A percentile compares a stretch with the other conserved stretches of the same genome.
Conservation (phyloP, 1,140 invertebrate genomes). For the Helicoverpa zea region DNA sequence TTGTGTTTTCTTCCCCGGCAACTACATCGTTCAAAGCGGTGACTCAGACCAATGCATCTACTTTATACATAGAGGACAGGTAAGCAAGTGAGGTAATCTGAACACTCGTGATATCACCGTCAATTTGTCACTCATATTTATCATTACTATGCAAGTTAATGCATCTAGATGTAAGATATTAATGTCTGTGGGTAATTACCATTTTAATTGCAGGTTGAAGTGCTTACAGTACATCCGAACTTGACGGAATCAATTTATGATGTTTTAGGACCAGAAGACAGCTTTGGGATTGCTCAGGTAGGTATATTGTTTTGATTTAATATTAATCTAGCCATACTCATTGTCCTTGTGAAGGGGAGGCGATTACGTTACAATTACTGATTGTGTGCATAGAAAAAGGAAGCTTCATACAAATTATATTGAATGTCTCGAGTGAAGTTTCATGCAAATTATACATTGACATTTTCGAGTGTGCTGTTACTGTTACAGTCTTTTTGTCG, state of each 20-base stretch:
- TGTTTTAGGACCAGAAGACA: slow-evolving; percentile 81
- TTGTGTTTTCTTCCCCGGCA: slow-evolving; percentile 83
- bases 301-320: slow-evolving; percentile 17
- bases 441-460: too few species aligned
- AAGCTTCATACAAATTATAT: too few species aligned
- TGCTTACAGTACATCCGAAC: slow-evolving; percentile 83
- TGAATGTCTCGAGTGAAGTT: too few species aligned
- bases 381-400: too few species aligned
- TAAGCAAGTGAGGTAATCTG: slow-evolving; percentile 52
- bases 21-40: slow-evolving; percentile 83
- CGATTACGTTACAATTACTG: too few species aligned
- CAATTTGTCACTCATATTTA: slow-evolving; percentile 15
- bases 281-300: slow-evolving; percentile 84
- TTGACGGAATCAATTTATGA: slow-evolving; percentile 84
- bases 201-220: slow-evolving; percentile 75
- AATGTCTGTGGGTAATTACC: too few species aligned
- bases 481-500: too few species aligned
- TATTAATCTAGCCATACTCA: background rate
- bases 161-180: too few species aligned
- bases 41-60: slow-evolving; percentile 84
- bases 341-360: too few species aligned
- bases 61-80: slow-evolving; percentile 85
- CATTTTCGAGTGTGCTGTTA: too few species aligned
- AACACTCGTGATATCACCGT: slow-evolving; percentile 7
- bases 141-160: background rate